These are phyloP conservation scores for Holocentrus rufus DNA, from an alignment of 2,797 vertebrate genomes.

Conservation along the genomic window DNA sequence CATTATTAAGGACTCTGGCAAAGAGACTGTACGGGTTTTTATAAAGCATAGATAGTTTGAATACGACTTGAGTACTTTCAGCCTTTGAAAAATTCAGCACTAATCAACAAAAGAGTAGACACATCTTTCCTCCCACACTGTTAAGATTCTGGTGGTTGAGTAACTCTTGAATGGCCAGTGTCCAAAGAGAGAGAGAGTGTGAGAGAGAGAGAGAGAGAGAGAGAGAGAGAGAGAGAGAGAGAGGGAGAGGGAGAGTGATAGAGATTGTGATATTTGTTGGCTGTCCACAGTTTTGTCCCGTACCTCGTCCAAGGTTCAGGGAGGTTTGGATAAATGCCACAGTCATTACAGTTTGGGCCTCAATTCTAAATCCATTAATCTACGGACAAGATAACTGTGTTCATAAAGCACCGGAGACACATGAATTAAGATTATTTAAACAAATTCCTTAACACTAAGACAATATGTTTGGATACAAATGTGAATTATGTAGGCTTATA, in stretches of 20 bases:
- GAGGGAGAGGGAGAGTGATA: conserved; percentile 12
- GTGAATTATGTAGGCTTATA: conserved; percentile 37
- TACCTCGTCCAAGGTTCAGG: conserved; percentile 48
- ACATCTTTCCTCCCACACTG: conserved; percentile 35
- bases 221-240: conserved; percentile 12
- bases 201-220: conserved; percentile 22
- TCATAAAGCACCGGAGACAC: conserved; percentile 25
- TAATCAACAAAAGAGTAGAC: conserved; percentile 60
- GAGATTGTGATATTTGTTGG: conserved; percentile 53
- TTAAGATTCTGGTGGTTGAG: conserved; percentile 51
- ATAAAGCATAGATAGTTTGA: conserved; percentile 35
- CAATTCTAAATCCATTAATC: conserved; percentile 58
- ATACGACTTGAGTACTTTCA: conserved; percentile 35
- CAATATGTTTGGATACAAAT: conserved; percentile 24
- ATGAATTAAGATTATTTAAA: conserved; percentile 26
- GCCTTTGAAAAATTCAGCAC: conserved; percentile 47
- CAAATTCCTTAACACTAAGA: conserved; percentile 38
- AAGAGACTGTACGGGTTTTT: conserved; percentile 45
- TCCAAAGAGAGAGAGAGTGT: conserved; percentile 47
- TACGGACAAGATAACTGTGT: conserved; percentile 36
- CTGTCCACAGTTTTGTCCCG: conserved; percentile 51
- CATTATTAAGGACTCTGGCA: conserved; percentile 41
- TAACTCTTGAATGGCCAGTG: conserved; percentile 48
- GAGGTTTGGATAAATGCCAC: conserved; percentile 64
- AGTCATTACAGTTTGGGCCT: conserved; percentile 51